Base-by-base conservation (phyloP, 64 coral and sea anemone species). In the Montipora cactus region DNA sequence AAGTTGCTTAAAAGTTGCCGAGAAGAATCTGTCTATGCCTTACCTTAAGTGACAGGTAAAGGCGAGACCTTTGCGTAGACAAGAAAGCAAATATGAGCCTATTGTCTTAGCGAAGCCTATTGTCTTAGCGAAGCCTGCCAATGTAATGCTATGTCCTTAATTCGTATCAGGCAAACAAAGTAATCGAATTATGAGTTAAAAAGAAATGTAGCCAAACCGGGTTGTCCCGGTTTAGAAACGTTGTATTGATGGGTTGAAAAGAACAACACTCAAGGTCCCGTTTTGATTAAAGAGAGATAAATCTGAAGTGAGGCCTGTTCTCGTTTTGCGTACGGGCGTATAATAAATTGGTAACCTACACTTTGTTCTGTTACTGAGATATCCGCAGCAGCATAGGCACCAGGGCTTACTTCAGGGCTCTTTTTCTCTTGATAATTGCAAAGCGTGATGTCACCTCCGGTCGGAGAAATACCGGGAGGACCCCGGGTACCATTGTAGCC, bases 401-500 rank as follows among this genome's bases (percentile, higher is more conserved):
- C 19, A 6, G 77, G 0, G 0, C 0, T 16, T 3, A 9, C 3
- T 48, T 19, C 47, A 19, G 49, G 0, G 3, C 15, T 18, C 1
- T 15, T 16, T 18, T 44, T 82, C 4, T 47, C 23, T 64, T 64
- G 61, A 57, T 82, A 82, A 82, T 23, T 59, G 22, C 80, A 82
- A 4, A 44, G 55, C 15, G 80, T 25, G 1, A 82, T 22, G 12
- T 64, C 14, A 16, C 55, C 55, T 11, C 80, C 80, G 25, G 76
- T 14, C 21, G 57, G 55, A 5, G 57, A 37, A 18, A 1, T 8
- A 64, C 81, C 81, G 18, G 81, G 37, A 67, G 16, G 59, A 13
- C 81, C 81, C 58, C 49, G 81, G 37, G 61, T 83, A 47, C 81
- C 81, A 83, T 83, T 83, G 59, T 67, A 47, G 37, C 81, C 76